A percentile compares a stretch with the other conserved stretches of the same genome.
Conservation (phyloP, 2,888 invertebrate species). For the Leptogaster cylindrica region DNA sequence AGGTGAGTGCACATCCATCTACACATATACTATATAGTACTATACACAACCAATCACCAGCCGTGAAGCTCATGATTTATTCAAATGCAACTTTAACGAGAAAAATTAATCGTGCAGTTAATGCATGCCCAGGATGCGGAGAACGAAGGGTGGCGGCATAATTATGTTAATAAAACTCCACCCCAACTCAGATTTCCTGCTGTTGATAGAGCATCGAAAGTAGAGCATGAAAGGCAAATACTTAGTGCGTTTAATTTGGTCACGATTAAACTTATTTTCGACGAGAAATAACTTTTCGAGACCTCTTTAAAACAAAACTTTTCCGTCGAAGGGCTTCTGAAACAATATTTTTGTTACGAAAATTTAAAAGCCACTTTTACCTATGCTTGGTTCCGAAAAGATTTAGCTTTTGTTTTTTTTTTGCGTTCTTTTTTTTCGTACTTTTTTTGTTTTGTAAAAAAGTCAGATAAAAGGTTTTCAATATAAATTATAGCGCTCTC, state of each 20-base stretch:
- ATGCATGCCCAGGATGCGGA: neutral
- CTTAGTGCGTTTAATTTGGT: neutral
- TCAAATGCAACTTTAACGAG: slow-evolving; percentile 3
- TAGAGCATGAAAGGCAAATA: no score
- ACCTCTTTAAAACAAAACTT: slow-evolving; percentile 2
- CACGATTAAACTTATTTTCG: no score
- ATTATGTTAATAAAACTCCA: slow-evolving; percentile 27
- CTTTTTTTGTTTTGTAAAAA: no score
- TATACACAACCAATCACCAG: neutral
- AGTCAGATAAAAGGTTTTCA: slow-evolving; percentile 38
- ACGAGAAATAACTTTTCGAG: neutral
- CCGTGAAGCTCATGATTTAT: neutral
- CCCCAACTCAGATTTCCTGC: no score
- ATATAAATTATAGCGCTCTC: slow-evolving; percentile 17
- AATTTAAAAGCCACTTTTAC: slow-evolving; percentile 24
- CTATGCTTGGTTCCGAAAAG: neutral
- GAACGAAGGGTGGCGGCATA: neutral
- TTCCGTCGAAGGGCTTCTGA: neutral
- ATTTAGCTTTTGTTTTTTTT: no score
- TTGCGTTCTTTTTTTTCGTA: no score
- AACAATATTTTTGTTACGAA: neutral
- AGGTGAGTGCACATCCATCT: slow-evolving; percentile 68
- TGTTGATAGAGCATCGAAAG: no score
- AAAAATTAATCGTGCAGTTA: neutral
- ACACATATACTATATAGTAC: neutral